Base-by-base conservation (phyloP, 2,888 invertebrate species). In the Athalia cordata region DNA sequence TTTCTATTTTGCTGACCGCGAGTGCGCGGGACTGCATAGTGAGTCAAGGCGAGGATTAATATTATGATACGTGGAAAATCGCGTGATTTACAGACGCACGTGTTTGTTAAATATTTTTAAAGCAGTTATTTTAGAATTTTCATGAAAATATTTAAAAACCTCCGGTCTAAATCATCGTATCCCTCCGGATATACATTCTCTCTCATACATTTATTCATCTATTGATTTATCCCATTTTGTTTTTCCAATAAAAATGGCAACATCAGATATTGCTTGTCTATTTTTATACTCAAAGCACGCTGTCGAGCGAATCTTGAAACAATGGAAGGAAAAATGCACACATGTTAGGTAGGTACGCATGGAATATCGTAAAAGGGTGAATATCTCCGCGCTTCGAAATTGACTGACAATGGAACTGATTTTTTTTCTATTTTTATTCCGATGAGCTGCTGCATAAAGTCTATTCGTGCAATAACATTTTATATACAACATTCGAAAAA, bases 351-450 rank as follows among this genome's bases (percentile, higher is more conserved):
- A 29, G 29, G 29, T 29, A 29, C 29, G 29, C 49, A 55, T 66
- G 49, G 29, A 55, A 68, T 3, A 43, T 43, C 43, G 68, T n/a
- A 11, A 68, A 55, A 13, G 6, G 15, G 7, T 66, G 29, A 29
- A n/a, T 66, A 65, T 9, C 5, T 45, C n/a, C 43, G 45, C 5
- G n/a, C 5, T 55, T 7, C n/a, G 57, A 72, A 72, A 59, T n/a
- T 57, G 57, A 72, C 70, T 47, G n/a, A 70, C 45, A 57, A 50
- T 47, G 57, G n/a, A 7, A n/a, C 5, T 13, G 8, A 49, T 11
- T 59, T 47, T 6, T 70, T 72, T 59, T 45, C 64, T 43, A 65
- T 72, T 72, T 72, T 13, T 57, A 72, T 47, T 72, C 5, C 11
- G 57, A 57, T 43, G 57, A 57, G 45, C 57, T 57, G 45, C 57